Conservation (phyloP, 2,888 invertebrate species). For the Cantharis nigra region DNA sequence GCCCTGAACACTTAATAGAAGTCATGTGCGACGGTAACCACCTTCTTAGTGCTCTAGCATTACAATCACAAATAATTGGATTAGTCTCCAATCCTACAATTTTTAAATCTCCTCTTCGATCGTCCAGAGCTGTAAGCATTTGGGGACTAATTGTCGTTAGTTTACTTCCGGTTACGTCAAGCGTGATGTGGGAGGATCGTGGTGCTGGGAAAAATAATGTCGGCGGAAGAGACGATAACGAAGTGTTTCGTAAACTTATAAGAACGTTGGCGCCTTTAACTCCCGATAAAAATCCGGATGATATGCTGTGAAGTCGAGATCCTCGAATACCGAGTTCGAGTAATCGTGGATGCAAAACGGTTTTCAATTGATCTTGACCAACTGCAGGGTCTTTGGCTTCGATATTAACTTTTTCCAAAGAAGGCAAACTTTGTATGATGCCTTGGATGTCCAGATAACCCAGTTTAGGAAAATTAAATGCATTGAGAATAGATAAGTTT, state of each 20-base stretch:
- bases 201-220: conserved; percentile 86
- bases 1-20: conserved; percentile 65
- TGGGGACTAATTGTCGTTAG: conserved; percentile 78
- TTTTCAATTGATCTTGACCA: conserved; percentile 80
- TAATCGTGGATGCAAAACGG: conserved; percentile 78
- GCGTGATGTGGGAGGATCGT: conserved; percentile 76
- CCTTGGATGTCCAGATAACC: conserved; percentile 88
- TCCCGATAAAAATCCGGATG: conserved; percentile 83
- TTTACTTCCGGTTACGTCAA: conserved; percentile 80
- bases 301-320: conserved; percentile 72
- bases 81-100: conserved; percentile 77
- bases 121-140: conserved; percentile 79
- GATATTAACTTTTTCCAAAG: conserved; percentile 76
- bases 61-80: conserved; percentile 86
- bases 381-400: conserved; percentile 85
- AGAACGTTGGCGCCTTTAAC: conserved; percentile 72
- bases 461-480: conserved; percentile 77
- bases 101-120: conserved; percentile 74
- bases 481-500: conserved; percentile 71
- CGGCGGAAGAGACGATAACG: conserved; percentile 76
- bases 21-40: conserved; percentile 75
- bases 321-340: conserved; percentile 76
- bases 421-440: conserved; percentile 73
- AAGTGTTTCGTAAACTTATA: conserved; percentile 81
- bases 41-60: conserved; percentile 75